Percentiles rank a stretch among this genome's conserved stretches.
These are phyloP conservation scores for Sesamia nonagrioides DNA, from an alignment of 1,140 invertebrate genomes.

Conservation along the genomic window DNA sequence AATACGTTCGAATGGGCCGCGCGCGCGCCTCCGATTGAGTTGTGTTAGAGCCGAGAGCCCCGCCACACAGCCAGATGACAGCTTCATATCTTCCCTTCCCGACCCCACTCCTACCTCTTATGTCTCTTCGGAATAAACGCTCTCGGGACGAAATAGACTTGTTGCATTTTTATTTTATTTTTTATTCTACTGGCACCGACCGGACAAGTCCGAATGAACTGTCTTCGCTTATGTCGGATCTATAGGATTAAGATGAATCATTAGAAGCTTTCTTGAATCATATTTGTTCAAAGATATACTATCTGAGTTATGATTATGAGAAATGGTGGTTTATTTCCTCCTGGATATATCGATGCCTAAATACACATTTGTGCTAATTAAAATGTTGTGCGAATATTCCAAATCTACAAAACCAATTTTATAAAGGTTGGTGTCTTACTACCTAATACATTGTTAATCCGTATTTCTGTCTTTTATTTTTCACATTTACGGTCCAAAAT, in stretches of 20 bases:
- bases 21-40: conserved; percentile 77
- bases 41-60: conserved; percentile 57
- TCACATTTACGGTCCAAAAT: conserved; percentile 48
- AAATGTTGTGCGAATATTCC: not conserved
- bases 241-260: conserved; percentile 61
- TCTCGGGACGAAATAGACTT: conserved; percentile 80
- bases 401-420: not conserved
- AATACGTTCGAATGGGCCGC: conserved; percentile 60
- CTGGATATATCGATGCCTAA: not conserved
- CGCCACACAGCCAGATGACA: conserved; percentile 74
- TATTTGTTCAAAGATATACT: conserved; percentile 2
- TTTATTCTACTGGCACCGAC: conserved; percentile 69
- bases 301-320: not conserved
- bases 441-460: not conserved
- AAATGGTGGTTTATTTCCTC: not conserved
- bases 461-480: not conserved
- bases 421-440: not conserved
- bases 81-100: conserved; percentile 74
- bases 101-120: conserved; percentile 60
- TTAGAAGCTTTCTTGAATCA: conserved; percentile 24
- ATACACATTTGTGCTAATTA: not conserved
- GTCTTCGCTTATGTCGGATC: conserved; percentile 63
- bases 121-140: conserved; percentile 62
- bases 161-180: conserved; percentile 82
- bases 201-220: conserved; percentile 64